Evolutionary conservation across 1,140 invertebrate genomes (phyloP), one percentile per base, ranked within the genome.

Genomic region (Drosophila saltans): DNA sequence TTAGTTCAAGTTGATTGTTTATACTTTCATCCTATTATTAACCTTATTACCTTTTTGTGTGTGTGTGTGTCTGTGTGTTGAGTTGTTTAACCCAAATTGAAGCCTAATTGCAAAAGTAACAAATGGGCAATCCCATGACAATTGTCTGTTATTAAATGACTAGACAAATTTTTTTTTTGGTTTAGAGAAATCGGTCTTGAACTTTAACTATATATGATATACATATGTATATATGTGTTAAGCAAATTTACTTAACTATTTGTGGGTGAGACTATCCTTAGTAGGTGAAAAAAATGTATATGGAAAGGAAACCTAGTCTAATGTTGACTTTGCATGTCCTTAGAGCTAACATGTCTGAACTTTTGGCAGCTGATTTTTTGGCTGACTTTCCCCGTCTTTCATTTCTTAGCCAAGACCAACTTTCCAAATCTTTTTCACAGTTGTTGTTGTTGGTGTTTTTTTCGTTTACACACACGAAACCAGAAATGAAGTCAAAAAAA

Each of bases 251-350:
- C 45, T 52, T 10, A 48, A 52, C 45, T 52, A 10, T 26, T 52
- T 26, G 45, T 52, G 21, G 45, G 24, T 41, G 33, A 36, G 6
- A 36, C 33, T 36, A 36, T 36, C 33, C 33, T 7, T 36, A 36
- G 33, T 36, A 5, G 33, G 33, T 4, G 6, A 36, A 36, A 3
- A 6, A 36, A 36, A 36, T 1, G 3, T 6, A 36, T 4, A 36
- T 36, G 6, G 6, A 36, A 36, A 36, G 33, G 6, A n/a, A 26
- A 48, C 40, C 41, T 48, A n/a, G 41, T 76, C 74, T 76, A 76
- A 76, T 76, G 74, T 60, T 64, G 74, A 60, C 73, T 76, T 76
- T 70, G 74, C 74, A 76, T 76, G 73, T 75, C 58, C 30, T 36
- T 62, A 63, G 69, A 57, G 71, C 39, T 73, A 72, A 57, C 56